These are phyloP conservation scores for Cyprinodon diabolis DNA, from an alignment of 2,797 vertebrate species.

Conservation along the genomic window DNA sequence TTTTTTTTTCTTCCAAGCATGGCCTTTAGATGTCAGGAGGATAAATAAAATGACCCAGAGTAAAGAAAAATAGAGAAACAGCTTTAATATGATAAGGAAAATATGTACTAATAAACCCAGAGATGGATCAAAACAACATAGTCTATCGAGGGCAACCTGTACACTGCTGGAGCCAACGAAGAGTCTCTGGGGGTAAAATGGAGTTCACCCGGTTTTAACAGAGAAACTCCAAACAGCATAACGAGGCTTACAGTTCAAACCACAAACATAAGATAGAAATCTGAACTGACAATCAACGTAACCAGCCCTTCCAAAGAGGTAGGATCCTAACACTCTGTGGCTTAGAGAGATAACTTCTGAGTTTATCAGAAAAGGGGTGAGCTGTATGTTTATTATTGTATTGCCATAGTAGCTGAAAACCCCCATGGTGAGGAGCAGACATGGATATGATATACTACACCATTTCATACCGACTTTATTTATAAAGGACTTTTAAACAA, in stretches of 20 bases:
- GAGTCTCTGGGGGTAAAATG: background rate
- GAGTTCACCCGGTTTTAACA: background rate
- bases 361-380: background rate
- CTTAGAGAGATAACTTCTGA: background rate
- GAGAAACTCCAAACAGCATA: background rate
- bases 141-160: background rate
- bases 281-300: background rate
- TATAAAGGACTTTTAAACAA: no score
- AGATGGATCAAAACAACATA: background rate
- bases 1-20: background rate
- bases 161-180: background rate
- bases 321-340: background rate
- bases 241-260: background rate
- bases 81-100: background rate
- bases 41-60: background rate
- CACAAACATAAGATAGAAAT: background rate
- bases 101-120: background rate
- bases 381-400: background rate
- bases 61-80: background rate
- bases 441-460: background rate
- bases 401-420: background rate
- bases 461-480: background rate
- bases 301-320: background rate
- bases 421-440: background rate
- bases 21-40: background rate